A percentile compares a stretch with the other conserved stretches of the same genome.
These are phyloP conservation scores for Thera britannica DNA, from an alignment of 2,888 invertebrate species.

Conservation along the genomic window DNA sequence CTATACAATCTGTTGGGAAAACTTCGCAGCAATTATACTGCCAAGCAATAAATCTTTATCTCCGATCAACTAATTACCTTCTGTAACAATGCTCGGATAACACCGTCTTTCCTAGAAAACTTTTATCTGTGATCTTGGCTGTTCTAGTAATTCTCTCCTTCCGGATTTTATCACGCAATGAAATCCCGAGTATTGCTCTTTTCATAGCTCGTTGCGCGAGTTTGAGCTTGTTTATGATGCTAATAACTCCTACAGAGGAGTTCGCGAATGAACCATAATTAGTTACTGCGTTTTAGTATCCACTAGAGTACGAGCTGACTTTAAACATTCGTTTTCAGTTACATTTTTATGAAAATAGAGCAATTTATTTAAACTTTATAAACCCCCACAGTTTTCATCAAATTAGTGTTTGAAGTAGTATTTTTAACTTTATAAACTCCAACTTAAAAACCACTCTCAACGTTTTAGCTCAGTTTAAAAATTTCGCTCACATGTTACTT, in stretches of 20 bases:
- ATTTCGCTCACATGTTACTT: too few relatives aligned
- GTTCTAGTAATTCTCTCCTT: conserved; percentile 2
- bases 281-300: conserved; percentile 1
- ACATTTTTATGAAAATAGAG: neutral
- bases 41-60: too few relatives aligned
- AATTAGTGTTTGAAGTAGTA: too few relatives aligned
- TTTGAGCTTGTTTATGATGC: conserved; percentile 8
- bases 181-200: neutral
- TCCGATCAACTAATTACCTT: too few relatives aligned
- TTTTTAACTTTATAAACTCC: too few relatives aligned
- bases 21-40: too few relatives aligned
- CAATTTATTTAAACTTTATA: neutral
- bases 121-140: neutral
- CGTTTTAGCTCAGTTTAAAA: too few relatives aligned
- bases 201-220: conserved; percentile 7
- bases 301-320: neutral
- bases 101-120: neutral
- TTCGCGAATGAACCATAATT: conserved; percentile 1
- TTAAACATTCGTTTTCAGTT: neutral
- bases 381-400: too few relatives aligned
- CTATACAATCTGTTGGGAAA: too few relatives aligned
- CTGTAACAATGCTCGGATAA: neutral
- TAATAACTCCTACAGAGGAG: neutral
- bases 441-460: too few relatives aligned
- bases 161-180: conserved; percentile 1